These are phyloP conservation scores for Setipinna tenuifilis DNA, from an alignment of 2,797 vertebrate species.

Conservation along the genomic window DNA sequence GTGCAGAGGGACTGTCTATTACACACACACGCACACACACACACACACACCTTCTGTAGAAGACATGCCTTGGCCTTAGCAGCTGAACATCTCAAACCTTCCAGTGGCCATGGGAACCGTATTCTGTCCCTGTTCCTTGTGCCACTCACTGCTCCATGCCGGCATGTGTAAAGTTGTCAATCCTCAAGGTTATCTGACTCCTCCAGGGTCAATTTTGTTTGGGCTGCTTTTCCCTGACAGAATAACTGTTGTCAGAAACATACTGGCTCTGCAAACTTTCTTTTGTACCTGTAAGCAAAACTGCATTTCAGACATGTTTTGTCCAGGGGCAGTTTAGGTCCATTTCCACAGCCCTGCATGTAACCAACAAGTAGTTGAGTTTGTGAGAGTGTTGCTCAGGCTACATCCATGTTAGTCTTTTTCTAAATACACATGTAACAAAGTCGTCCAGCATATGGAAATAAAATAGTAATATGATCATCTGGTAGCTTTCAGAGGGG, in stretches of 20 bases:
- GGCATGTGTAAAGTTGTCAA: background rate
- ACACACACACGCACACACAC: slow-evolving; percentile 7
- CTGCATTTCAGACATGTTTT: background rate
- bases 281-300: background rate
- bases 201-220: background rate
- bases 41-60: background rate
- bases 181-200: background rate
- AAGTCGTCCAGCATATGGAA: no score
- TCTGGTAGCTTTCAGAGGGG: no score
- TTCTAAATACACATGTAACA: no score
- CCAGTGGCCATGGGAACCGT: background rate
- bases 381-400: no score
- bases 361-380: no score
- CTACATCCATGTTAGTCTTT: no score
- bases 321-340: background rate
- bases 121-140: background rate
- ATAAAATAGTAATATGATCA: no score
- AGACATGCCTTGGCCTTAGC: slow-evolving; percentile 31
- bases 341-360: no score
- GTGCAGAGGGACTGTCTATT: no score
- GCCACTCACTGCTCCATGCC: background rate
- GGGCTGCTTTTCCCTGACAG: background rate
- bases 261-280: background rate
- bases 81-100: slow-evolving; percentile 46
- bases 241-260: background rate